Conservation (phyloP, 2,113 vertebrate species). For the Chroicocephalus ridibundus region DNA sequence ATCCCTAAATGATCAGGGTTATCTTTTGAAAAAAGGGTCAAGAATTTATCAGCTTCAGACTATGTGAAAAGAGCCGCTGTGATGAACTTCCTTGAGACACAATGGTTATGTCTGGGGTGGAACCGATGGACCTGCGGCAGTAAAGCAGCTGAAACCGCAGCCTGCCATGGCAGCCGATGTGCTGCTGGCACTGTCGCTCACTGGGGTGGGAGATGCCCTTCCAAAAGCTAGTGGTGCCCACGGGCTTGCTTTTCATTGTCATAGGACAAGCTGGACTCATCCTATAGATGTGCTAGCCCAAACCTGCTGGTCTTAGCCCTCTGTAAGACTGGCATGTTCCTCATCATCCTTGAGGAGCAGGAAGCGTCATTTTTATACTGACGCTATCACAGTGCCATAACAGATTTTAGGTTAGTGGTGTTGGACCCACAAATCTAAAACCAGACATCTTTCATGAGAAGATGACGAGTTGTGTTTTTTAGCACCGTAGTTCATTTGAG, state of each 20-base stretch:
- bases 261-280: not conserved
- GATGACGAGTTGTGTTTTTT: not conserved
- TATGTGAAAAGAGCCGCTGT: conserved; percentile 66
- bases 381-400: fast-evolving
- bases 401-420: not conserved
- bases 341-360: not conserved
- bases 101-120: fast-evolving
- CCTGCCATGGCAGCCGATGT: not conserved
- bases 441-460: not conserved
- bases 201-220: not conserved
- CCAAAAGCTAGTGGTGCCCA: not conserved
- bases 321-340: not conserved
- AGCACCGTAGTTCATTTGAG: not conserved
- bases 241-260: not conserved
- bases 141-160: not conserved
- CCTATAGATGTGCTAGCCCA: not conserved
- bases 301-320: no score
- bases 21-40: conserved; percentile 91
- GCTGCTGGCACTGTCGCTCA: fast-evolving
- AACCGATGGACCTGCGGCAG: not conserved
- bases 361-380: not conserved
- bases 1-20: conserved; percentile 95
- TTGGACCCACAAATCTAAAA: not conserved
- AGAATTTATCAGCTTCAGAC: conserved; percentile 93
- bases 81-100: not conserved